These are phyloP conservation scores for Nemapogon koenigi DNA, from an alignment of 2,888 invertebrate genomes.

Conservation along the genomic window DNA sequence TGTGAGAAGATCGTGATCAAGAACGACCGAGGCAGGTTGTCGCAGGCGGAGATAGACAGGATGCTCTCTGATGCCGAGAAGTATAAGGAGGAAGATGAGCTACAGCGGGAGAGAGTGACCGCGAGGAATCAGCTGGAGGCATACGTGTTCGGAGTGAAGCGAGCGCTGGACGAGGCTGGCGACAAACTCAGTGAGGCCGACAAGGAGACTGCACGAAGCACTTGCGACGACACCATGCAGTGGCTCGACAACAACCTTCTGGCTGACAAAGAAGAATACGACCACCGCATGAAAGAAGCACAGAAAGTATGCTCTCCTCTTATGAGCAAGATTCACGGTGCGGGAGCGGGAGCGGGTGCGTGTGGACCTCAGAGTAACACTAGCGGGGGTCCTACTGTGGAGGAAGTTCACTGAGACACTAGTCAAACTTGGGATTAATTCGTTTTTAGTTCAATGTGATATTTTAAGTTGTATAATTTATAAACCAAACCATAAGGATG, in stretches of 20 bases:
- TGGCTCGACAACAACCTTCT: conserved; percentile 79
- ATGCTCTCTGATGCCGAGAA: conserved; percentile 73
- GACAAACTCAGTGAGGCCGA: conserved; percentile 71
- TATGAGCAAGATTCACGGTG: conserved; percentile 37
- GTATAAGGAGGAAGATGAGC: conserved; percentile 69
- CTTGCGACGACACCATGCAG: conserved; percentile 67
- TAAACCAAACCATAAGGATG: too few species aligned
- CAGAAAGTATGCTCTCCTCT: conserved; percentile 48
- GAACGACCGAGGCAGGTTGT: conserved; percentile 75
- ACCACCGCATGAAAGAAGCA: conserved; percentile 71
- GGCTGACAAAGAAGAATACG: conserved; percentile 81
- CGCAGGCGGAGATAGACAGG: conserved; percentile 76
- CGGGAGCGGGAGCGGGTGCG: neutral
- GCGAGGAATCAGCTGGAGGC: conserved; percentile 71
- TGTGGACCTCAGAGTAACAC: too few species aligned
- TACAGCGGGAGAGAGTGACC: conserved; percentile 64
- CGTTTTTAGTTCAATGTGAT: too few species aligned
- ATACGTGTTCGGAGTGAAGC: conserved; percentile 59
- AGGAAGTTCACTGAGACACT: neutral
- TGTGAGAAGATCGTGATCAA: conserved; percentile 74
- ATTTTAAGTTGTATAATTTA: too few species aligned
- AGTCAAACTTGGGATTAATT: too few species aligned
- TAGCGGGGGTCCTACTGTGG: too few species aligned
- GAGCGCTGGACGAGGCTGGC: conserved; percentile 44
- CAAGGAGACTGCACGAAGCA: conserved; percentile 67